phyloP scores from a whole-genome alignment of 2,113 vertebrate species.

The Peromyscus maniculatus region DNA sequence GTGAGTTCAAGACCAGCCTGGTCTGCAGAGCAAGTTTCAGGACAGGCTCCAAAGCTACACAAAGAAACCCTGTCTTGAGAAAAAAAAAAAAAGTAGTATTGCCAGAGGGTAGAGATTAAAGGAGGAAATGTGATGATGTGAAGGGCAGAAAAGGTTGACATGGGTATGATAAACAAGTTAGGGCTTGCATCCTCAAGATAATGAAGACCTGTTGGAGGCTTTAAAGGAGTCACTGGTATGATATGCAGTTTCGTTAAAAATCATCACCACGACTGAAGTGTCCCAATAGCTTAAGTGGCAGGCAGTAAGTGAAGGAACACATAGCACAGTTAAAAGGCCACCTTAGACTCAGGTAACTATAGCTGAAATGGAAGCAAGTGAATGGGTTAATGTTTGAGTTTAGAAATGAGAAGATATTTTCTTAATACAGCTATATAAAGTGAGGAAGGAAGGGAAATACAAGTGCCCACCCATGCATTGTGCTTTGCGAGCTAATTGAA shows the following conservation, averaged over 20 bases:
- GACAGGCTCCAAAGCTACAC: too few relatives aligned
- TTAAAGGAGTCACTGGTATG: neutral
- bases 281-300: neutral
- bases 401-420: neutral
- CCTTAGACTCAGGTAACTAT: neutral
- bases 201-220: neutral
- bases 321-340: neutral
- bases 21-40: too few relatives aligned
- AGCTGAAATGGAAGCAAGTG: neutral
- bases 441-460: neutral
- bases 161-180: neutral
- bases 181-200: conserved; percentile 6
- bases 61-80: too few relatives aligned
- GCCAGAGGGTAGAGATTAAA: neutral
- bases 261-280: neutral
- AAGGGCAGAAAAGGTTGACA: neutral
- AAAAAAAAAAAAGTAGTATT: neutral
- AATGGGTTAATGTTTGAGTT: neutral
- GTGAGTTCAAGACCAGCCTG: too few relatives aligned
- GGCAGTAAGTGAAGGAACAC: neutral
- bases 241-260: neutral
- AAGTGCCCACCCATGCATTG: rapidly evolving
- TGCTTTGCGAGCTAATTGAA: neutral
- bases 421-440: neutral
- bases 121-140: neutral